These are phyloP conservation scores for Ariolimax columbianus DNA, from an alignment of 2,888 invertebrate genomes.

Conservation along the genomic window DNA sequence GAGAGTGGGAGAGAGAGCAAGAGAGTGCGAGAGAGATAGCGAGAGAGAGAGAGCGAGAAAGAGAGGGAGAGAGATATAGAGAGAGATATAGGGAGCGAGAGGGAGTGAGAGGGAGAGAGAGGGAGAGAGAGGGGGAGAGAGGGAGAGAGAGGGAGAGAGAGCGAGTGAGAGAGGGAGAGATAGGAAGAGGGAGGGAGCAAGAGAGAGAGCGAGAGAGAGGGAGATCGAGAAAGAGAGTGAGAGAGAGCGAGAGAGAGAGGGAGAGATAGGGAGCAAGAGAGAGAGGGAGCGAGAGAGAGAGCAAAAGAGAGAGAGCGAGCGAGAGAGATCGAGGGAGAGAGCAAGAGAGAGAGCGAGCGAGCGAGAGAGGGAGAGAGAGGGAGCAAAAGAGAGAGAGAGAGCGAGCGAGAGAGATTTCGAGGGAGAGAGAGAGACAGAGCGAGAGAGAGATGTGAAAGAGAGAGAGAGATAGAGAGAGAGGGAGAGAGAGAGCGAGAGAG, in stretches of 20 bases:
- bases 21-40: constrained; percentile 21
- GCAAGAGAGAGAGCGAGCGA: too few relatives aligned
- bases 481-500: background rate
- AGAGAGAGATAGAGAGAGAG: background rate
- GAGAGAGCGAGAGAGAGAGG: background rate
- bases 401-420: too few relatives aligned
- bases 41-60: constrained; percentile 21
- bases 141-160: background rate
- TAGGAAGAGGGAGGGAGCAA: background rate
- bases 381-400: too few relatives aligned
- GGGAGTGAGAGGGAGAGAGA: background rate
- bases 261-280: too few relatives aligned
- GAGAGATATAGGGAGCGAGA: constrained; percentile 8
- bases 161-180: background rate
- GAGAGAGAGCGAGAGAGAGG: background rate
- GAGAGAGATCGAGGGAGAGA: too few relatives aligned
- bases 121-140: background rate
- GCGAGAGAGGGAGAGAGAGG: too few relatives aligned
- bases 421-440: background rate
- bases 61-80: constrained; percentile 24
- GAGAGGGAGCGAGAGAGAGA: too few relatives aligned
- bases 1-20: constrained; percentile 13
- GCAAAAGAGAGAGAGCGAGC: too few relatives aligned
- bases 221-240: background rate
- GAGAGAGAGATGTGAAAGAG: background rate